These are phyloP conservation scores for Coelopa pilipes DNA, from an alignment of 2,888 invertebrate genomes.

Conservation along the genomic window DNA sequence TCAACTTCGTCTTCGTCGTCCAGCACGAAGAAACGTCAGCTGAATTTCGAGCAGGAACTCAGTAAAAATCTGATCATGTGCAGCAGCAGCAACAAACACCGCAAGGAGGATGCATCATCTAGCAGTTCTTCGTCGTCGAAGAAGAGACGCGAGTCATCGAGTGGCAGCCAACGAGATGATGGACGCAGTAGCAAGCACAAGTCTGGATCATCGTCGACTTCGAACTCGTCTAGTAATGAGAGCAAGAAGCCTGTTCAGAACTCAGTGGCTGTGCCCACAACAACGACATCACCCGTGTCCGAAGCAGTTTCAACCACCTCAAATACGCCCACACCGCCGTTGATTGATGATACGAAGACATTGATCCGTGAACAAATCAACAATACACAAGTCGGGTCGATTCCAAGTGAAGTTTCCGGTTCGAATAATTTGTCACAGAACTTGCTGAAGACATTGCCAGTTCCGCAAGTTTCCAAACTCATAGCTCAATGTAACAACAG, in stretches of 20 bases:
- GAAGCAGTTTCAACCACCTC: conserved; percentile 38
- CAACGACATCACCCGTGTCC: conserved; percentile 9
- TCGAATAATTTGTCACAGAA: conserved; percentile 2
- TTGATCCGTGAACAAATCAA: too few relatives aligned
- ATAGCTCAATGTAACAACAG: too few relatives aligned
- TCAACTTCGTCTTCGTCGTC: conserved; percentile 40
- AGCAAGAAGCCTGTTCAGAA: background rate
- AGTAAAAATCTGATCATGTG: conserved; percentile 49
- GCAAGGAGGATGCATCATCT: conserved; percentile 31
- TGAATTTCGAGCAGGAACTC: conserved; percentile 67
- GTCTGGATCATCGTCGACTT: background rate
- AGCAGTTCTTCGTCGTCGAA: conserved; percentile 38
- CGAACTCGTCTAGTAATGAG: background rate
- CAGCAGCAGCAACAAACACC: conserved; percentile 45
- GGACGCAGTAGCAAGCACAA: background rate
- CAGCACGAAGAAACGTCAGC: conserved; percentile 62
- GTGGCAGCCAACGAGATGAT: conserved; percentile 17
- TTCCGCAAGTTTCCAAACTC: background rate
- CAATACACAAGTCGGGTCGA: too few relatives aligned
- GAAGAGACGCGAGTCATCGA: conserved; percentile 38
- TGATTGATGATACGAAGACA: background rate
- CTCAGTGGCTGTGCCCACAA: conserved; percentile 1
- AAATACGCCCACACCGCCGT: conserved; percentile 48
- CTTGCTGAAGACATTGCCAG: conserved; percentile 40
- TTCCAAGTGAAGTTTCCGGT: too few relatives aligned